phyloP scores from a whole-genome alignment of 1,140 invertebrate species.

The Zaprionus kolodkinae region DNA sequence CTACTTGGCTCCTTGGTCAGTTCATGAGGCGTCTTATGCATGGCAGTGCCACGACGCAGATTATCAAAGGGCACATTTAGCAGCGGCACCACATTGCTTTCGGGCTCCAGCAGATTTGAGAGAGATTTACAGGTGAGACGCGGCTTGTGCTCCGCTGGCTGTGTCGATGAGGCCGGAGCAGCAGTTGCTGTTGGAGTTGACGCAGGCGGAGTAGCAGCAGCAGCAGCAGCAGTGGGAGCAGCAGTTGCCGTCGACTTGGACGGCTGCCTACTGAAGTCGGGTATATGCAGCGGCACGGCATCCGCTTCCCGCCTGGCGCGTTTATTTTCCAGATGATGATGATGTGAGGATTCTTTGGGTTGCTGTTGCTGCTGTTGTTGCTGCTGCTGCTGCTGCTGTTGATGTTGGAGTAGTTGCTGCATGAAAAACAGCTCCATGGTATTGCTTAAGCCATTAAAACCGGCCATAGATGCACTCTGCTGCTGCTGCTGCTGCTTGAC shows the following conservation, averaged over 20 bases:
- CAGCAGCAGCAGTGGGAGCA: constrained; percentile 14
- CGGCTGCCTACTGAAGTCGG: constrained; percentile 41
- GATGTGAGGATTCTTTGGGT: constrained; percentile 46
- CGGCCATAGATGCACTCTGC: not conserved
- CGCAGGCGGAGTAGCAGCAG: constrained; percentile 20
- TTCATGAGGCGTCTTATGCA: constrained; percentile 48
- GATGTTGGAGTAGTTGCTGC: constrained; percentile 86
- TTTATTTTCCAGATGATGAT: constrained; percentile 65
- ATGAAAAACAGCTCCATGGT: constrained; percentile 88
- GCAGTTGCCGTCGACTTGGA: constrained; percentile 26
- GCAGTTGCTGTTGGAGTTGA: not conserved
- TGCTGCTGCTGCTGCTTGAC: constrained; percentile 17
- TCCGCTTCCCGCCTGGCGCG: constrained; percentile 60
- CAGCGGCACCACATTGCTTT: constrained; percentile 68
- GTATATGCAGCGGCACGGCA: constrained; percentile 31
- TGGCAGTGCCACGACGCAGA: constrained; percentile 45
- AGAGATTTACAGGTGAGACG: constrained; percentile 87
- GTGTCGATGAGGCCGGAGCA: constrained; percentile 20
- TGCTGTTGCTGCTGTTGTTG: constrained; percentile 53
- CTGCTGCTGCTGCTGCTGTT: constrained; percentile 58
- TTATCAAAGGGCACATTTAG: constrained; percentile 69
- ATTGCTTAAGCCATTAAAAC: constrained; percentile 84
- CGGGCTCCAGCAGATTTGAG: constrained; percentile 86
- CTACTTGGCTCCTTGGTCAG: constrained; percentile 46
- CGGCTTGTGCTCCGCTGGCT: constrained; percentile 84